phyloP scores from a whole-genome alignment of 2,888 invertebrate species.

The Lymantria monacha region DNA sequence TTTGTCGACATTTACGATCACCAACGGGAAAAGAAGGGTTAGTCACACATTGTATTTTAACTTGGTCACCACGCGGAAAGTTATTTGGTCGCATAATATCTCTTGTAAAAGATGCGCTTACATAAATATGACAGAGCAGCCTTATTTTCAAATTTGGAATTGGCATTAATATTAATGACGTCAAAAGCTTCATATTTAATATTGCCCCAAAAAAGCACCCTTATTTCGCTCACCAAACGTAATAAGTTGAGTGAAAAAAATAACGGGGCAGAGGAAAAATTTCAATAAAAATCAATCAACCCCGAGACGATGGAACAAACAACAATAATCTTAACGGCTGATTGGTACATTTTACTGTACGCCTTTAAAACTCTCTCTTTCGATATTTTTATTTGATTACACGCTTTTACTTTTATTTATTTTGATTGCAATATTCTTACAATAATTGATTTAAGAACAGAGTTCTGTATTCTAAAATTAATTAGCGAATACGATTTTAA shows the following conservation, averaged over 20 bases:
- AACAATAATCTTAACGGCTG: constrained; percentile 18
- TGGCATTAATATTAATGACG: too few species aligned
- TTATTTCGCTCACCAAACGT: neutral
- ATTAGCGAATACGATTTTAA: too few species aligned
- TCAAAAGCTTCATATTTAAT: too few species aligned
- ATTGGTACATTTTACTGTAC: constrained; percentile 22
- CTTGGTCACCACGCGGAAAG: too few species aligned
- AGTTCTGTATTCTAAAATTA: too few species aligned
- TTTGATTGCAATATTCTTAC: constrained; percentile 10
- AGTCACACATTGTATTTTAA: too few species aligned
- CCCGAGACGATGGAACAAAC: constrained; percentile 13
- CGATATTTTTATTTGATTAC: constrained; percentile 14
- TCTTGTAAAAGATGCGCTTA: too few species aligned
- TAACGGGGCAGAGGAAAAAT: neutral
- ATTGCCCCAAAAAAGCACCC: neutral
- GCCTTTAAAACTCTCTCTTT: constrained; percentile 10
- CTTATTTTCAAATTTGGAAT: too few species aligned
- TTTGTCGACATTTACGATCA: too few species aligned
- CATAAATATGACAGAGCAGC: too few species aligned
- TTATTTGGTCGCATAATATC: too few species aligned
- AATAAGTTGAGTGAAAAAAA: neutral
- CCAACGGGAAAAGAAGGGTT: too few species aligned
- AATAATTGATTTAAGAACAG: constrained; percentile 7
- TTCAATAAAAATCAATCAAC: constrained; percentile 4
- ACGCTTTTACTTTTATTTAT: constrained; percentile 11